A percentile compares a stretch with the other conserved stretches of the same genome.
Conservation (phyloP, 2,888 invertebrate species). For the Zygogramma bicolorata region DNA sequence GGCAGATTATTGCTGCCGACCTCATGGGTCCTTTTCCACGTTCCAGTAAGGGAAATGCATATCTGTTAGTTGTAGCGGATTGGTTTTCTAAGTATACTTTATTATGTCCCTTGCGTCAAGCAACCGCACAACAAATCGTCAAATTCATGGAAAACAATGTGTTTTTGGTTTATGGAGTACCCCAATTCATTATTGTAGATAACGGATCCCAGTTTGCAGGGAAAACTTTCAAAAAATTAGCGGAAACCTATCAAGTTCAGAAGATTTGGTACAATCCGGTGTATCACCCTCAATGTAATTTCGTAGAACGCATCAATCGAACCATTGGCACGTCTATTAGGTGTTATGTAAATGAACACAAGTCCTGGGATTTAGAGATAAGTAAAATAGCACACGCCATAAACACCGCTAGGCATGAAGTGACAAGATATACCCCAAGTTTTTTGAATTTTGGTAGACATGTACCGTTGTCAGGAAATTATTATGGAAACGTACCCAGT, state of each 20-base stretch:
- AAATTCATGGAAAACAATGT: neutral
- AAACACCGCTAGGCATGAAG: neutral
- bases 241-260: neutral
- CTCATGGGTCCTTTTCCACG: neutral
- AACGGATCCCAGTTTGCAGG: conserved; percentile 1
- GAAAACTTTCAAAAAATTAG: conserved; percentile 9
- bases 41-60: conserved; percentile 5
- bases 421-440: neutral
- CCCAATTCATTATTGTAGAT: neutral
- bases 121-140: neutral
- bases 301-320: neutral
- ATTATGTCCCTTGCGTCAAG: neutral
- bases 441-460: conserved; percentile 14
- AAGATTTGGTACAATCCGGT: neutral
- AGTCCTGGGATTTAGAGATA: neutral
- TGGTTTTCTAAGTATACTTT: neutral
- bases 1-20: neutral
- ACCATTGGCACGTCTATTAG: neutral
- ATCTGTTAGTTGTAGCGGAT: conserved; percentile 3
- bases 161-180: too few relatives aligned
- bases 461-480: conserved; percentile 13
- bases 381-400: neutral
- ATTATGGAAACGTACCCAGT: neutral
- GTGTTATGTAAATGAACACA: neutral
- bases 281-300: neutral